phyloP scores from a whole-genome alignment of 2,113 vertebrate species.

The Aphelocoma coerulescens region DNA sequence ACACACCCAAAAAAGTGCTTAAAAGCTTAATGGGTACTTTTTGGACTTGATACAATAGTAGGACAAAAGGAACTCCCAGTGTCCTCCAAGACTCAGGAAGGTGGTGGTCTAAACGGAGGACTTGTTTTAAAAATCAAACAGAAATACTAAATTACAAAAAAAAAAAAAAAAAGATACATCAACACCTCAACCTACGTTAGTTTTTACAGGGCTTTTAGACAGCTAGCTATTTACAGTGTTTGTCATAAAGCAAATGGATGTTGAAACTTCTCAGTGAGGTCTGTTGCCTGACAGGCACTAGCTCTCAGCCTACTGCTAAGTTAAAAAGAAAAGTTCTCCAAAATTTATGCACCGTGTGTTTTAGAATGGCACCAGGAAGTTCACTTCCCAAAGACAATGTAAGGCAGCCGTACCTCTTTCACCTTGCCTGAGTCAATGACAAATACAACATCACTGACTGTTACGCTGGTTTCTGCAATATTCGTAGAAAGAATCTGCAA shows the following conservation, averaged over 20 bases:
- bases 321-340: background rate
- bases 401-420: slow-evolving; percentile 84
- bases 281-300: too few relatives aligned
- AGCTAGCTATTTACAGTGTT: too few relatives aligned
- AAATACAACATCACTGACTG: slow-evolving; percentile 93
- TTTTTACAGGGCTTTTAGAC: too few relatives aligned
- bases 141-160: background rate
- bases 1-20: too few relatives aligned
- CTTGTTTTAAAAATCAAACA: too few relatives aligned
- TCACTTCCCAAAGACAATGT: background rate
- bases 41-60: too few relatives aligned
- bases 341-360: background rate
- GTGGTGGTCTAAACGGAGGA: too few relatives aligned
- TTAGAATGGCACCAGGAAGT: background rate
- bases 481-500: too few relatives aligned
- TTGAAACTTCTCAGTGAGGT: background rate
- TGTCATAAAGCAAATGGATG: too few relatives aligned
- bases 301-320: background rate
- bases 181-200: too few relatives aligned
- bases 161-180: background rate
- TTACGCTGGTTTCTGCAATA: slow-evolving; percentile 74
- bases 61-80: too few relatives aligned
- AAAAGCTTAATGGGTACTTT: too few relatives aligned
- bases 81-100: background rate
- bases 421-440: slow-evolving; percentile 96